Percentiles rank a stretch among this genome's conserved stretches.
Conservation (phyloP, 2,113 vertebrate species). For the Osmerus eperlanus region DNA sequence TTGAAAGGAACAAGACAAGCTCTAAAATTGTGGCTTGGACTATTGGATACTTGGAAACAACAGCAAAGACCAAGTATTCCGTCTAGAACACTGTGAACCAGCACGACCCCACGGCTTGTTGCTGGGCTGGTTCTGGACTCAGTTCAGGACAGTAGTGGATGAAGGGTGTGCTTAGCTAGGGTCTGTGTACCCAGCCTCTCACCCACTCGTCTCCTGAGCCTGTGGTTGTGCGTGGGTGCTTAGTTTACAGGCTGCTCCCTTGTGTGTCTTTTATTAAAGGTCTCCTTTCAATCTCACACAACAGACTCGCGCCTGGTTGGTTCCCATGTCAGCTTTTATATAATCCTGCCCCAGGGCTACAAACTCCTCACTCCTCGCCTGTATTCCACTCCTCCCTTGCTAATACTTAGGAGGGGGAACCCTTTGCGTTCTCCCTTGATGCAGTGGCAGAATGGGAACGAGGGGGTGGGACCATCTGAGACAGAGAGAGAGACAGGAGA, state of each 20-base stretch:
- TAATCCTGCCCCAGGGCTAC: slow-evolving; percentile 32
- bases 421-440: slow-evolving; percentile 8
- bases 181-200: slow-evolving; percentile 14
- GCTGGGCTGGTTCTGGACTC: too few relatives aligned
- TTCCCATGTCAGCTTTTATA: slow-evolving; percentile 25
- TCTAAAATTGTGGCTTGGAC: too few relatives aligned
- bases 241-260: slow-evolving; percentile 40
- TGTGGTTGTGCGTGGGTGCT: slow-evolving; percentile 28
- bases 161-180: slow-evolving; percentile 2
- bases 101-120: not conserved
- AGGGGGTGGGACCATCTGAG: slow-evolving; percentile 39
- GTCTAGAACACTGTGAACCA: not conserved
- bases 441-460: slow-evolving; percentile 33
- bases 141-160: slow-evolving; percentile 4
- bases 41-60: too few relatives aligned
- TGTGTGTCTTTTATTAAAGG: slow-evolving; percentile 28
- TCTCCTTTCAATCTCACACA: not conserved
- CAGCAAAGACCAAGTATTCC: not conserved
- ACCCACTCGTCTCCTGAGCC: slow-evolving; percentile 7
- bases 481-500: slow-evolving; percentile 25
- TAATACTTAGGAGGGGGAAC: slow-evolving; percentile 2
- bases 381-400: not conserved
- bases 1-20: too few relatives aligned
- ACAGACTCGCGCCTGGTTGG: not conserved
- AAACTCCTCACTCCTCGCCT: slow-evolving; percentile 20